Evolutionary conservation across 2,888 invertebrate species (phyloP), one percentile per base, ranked within the genome.

Genomic region (Xiphydria camelus): DNA sequence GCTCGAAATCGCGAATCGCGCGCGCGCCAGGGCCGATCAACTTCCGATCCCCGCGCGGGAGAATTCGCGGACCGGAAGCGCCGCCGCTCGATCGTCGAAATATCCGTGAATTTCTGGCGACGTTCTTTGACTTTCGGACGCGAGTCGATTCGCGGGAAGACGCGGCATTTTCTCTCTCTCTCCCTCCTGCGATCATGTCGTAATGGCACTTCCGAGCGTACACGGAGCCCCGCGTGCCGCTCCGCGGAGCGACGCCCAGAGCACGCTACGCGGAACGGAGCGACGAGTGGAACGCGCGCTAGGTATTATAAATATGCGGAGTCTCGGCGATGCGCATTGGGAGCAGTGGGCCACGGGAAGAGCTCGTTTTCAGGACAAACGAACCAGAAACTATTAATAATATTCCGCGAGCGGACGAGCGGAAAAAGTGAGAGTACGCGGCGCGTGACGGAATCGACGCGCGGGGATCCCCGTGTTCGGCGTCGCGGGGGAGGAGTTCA

Each of bases 301-400:
- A n/a, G n/a, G n/a, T n/a, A n/a, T n/a, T n/a, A n/a, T n/a, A n/a
- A n/a, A n/a, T n/a, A n/a, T n/a, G n/a, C 36, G 48, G 52, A 47
- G 58, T 55, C 64, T 56, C 63, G 57, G 58, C 57, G 52, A 51
- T 49, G 55, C 60, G 61, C 66, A 68, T 68, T 49, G 68, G 57
- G 69, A 61, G 55, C 66, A 68, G 57, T 61, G 60, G 61, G 65
- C 53, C 64, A 56, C 62, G 66, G 69, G 65, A 67, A 69, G 67
- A 64, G 63, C 67, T 64, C 62, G 62, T 63, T 71, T 64, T 61
- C 62, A 53, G 59, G 51, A 56, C 60, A 64, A 70, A 61, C 64
- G 62, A 66, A 70, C 66, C 66, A 68, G 65, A 70, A 70, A 70
- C 64, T 61, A 68, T 66, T 68, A 64, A 70, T 68, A 70, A 69